Evolutionary conservation across 2,888 invertebrate genomes (phyloP), one percentile per base, ranked within the genome.

Genomic region (Thelaira solivaga): DNA sequence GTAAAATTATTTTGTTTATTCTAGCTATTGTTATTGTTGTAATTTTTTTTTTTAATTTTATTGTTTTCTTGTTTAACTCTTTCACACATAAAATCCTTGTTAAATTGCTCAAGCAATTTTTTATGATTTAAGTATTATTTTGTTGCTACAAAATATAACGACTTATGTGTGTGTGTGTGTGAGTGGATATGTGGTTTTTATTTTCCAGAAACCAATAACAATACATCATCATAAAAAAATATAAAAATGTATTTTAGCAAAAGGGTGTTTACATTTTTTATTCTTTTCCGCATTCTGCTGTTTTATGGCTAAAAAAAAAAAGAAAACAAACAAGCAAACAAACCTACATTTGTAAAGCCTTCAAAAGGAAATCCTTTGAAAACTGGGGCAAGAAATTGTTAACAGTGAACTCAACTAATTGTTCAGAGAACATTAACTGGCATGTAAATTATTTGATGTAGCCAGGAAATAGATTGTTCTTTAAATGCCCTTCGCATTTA

Each of bases 151-250:
- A 65, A 73, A 1, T 49, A 18, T 39, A 73, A 72, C 34, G 47
- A 49, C 47, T 65, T 49, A 11, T 45, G 6, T 41, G 1, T n/a
- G n/a, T n/a, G n/a, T n/a, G n/a, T n/a, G n/a, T 51, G 26, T 6
- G n/a, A n/a, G n/a, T n/a, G n/a, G n/a, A n/a, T n/a, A n/a, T 29
- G 5, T 13, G 6, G 13, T 41, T 51, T 34, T 67, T 43, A 26
- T 22, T 51, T 59, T 43, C 20, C 16, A 16, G 55, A 51, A 65
- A 53, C 67, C 74, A 74, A 74, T 74, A 74, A 67, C 51, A 74
- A 74, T 74, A 43, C 51, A 74, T 74, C 74, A 67, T 67, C 26
- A 61, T 36, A 61, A 59, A 67, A 59, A 45, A 34, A 43, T 34
- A 62, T 64, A 64, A 57, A 64, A 62, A 29, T 49, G 13, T 41